Evolutionary conservation across 2,113 vertebrate genomes (phyloP).

Genomic region (Myrmecobius fasciatus): DNA sequence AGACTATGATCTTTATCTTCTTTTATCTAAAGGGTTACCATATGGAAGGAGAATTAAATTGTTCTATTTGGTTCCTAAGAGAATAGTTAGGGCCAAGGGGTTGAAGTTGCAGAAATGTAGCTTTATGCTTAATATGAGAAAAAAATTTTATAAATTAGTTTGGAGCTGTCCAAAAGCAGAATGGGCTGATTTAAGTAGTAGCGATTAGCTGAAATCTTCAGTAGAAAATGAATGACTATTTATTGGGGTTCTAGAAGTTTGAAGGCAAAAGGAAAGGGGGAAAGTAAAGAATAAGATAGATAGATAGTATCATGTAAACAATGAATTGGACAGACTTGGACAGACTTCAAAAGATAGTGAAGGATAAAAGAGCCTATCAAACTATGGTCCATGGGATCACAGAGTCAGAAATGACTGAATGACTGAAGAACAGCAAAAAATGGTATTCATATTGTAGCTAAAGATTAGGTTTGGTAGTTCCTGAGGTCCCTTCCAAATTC

Average conservation of each 20-base stretch:
- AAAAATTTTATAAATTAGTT: background rate
- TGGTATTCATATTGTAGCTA: background rate
- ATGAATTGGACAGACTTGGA: too few species aligned
- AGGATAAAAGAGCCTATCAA: too few species aligned
- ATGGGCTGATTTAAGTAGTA: background rate
- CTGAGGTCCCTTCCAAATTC: background rate
- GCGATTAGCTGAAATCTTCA: background rate
- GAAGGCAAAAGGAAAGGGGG: too few species aligned
- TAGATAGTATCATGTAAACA: too few species aligned
- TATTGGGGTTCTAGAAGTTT: background rate
- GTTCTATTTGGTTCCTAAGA: background rate
- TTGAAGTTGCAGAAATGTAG: background rate
- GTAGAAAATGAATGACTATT: background rate
- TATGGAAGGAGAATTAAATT: background rate
- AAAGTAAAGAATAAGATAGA: too few species aligned
- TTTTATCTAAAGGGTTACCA: background rate
- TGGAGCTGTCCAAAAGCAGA: background rate
- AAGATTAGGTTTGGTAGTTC: background rate
- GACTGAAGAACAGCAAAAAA: too few species aligned
- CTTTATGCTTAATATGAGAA: background rate
- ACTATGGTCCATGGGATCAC: too few species aligned
- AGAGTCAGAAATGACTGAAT: too few species aligned
- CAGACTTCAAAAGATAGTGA: too few species aligned
- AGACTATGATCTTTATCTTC: background rate
- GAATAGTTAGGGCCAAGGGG: background rate